phyloP scores from a whole-genome alignment of 1,140 invertebrate species.

The Globodera ellingtonae region DNA sequence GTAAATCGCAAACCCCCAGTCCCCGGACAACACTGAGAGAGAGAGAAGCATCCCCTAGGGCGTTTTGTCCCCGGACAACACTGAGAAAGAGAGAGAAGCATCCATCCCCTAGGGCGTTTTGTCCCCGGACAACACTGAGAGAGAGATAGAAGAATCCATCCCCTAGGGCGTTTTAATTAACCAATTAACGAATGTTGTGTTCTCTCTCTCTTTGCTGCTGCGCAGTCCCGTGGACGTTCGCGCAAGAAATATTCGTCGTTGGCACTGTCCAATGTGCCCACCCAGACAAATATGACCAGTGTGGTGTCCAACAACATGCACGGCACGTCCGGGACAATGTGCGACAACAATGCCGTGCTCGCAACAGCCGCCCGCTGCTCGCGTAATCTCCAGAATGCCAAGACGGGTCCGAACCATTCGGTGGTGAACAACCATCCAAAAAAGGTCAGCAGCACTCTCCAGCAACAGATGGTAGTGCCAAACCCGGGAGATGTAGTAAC shows the following conservation, averaged over 20 bases:
- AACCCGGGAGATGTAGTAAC: background rate
- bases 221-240: conserved; percentile 33
- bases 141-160: too few relatives aligned
- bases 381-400: too few relatives aligned
- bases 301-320: background rate
- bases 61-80: background rate
- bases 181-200: background rate
- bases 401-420: too few relatives aligned
- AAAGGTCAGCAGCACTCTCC: background rate
- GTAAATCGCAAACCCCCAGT: background rate
- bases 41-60: background rate
- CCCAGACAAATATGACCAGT: conserved; percentile 21
- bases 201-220: background rate
- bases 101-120: background rate
- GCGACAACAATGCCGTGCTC: background rate
- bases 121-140: too few relatives aligned
- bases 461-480: background rate
- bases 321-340: background rate
- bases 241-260: conserved; percentile 40
- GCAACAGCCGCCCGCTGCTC: too few relatives aligned
- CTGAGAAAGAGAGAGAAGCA: too few relatives aligned
- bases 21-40: too few relatives aligned
- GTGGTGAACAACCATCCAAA: too few relatives aligned
- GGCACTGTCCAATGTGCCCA: conserved; percentile 19
- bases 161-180: conserved; percentile 7